phyloP scores from a whole-genome alignment of 2,113 vertebrate genomes.

The Perca schrenkii region DNA sequence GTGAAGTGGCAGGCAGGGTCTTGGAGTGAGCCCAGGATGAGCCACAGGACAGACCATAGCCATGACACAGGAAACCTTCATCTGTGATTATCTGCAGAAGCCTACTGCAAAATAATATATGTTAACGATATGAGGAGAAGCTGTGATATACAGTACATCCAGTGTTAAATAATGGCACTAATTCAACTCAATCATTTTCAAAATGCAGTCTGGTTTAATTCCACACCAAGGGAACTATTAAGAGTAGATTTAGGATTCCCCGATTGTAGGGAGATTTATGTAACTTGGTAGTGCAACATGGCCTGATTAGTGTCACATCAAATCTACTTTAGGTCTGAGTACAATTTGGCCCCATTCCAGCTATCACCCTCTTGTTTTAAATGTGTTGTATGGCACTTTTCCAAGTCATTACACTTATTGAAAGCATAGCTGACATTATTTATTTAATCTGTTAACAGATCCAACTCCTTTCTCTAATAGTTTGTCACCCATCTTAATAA shows the following conservation, averaged over 20 bases:
- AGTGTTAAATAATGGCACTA: constrained; percentile 5
- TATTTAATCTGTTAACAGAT: constrained; percentile 52
- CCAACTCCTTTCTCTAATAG: constrained; percentile 32
- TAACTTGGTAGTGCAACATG: constrained; percentile 17
- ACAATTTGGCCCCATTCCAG: constrained; percentile 39
- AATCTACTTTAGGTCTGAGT: constrained; percentile 23
- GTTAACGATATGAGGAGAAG: not conserved
- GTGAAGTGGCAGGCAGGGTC: constrained; percentile 57
- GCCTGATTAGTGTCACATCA: constrained; percentile 41
- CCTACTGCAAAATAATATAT: not conserved
- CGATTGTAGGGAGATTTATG: constrained; percentile 37
- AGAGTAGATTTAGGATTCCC: constrained; percentile 43
- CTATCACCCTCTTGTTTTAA: constrained; percentile 39
- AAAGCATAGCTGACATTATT: constrained; percentile 60
- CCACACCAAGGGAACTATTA: constrained; percentile 36
- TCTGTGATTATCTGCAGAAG: constrained; percentile 33
- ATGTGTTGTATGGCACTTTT: constrained; percentile 51
- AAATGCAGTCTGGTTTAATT: constrained; percentile 43
- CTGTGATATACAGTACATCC: not conserved
- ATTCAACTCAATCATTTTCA: constrained; percentile 1
- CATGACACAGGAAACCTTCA: constrained; percentile 21
- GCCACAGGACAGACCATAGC: constrained; percentile 22
- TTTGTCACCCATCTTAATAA: constrained; percentile 47
- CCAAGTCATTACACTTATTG: constrained; percentile 62
- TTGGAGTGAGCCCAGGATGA: constrained; percentile 42